These are phyloP conservation scores for Ptilonorhynchus violaceus DNA, from an alignment of 2,113 vertebrate species.

Conservation along the genomic window DNA sequence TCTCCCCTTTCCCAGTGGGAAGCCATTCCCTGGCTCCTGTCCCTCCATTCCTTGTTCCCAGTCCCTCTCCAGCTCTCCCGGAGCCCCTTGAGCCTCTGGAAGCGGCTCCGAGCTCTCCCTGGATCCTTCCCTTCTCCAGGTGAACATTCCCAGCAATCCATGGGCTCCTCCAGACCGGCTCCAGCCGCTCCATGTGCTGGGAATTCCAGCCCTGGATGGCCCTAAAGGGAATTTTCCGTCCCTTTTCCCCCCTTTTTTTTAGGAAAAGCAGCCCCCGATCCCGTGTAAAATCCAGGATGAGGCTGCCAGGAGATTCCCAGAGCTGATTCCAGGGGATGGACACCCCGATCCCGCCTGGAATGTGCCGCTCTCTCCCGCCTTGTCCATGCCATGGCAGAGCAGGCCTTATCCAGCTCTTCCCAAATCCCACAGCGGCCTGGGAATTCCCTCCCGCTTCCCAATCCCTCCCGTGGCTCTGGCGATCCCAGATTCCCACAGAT, in stretches of 20 bases:
- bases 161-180: not conserved
- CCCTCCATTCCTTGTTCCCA: too few relatives aligned
- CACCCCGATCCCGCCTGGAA: not conserved
- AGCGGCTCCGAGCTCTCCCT: not conserved
- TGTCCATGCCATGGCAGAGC: constrained; percentile 8
- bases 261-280: not conserved
- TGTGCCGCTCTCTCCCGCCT: not conserved
- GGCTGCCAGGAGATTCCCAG: not conserved
- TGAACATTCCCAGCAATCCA: not conserved
- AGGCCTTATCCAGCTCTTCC: not conserved
- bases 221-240: not conserved
- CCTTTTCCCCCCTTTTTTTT: not conserved
- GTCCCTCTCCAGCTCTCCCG: too few relatives aligned
- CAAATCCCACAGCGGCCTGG: not conserved
- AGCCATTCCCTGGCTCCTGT: too few relatives aligned
- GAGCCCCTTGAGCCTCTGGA: not conserved
- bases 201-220: not conserved
- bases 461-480: too few relatives aligned
- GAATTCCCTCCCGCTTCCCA: too few relatives aligned
- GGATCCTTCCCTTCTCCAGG: not conserved
- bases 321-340: not conserved
- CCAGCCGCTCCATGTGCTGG: not conserved
- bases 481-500: too few relatives aligned
- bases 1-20: too few relatives aligned
- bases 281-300: not conserved